Conservation (phyloP, 2,113 vertebrate species). For the Siphamia tubifer region DNA sequence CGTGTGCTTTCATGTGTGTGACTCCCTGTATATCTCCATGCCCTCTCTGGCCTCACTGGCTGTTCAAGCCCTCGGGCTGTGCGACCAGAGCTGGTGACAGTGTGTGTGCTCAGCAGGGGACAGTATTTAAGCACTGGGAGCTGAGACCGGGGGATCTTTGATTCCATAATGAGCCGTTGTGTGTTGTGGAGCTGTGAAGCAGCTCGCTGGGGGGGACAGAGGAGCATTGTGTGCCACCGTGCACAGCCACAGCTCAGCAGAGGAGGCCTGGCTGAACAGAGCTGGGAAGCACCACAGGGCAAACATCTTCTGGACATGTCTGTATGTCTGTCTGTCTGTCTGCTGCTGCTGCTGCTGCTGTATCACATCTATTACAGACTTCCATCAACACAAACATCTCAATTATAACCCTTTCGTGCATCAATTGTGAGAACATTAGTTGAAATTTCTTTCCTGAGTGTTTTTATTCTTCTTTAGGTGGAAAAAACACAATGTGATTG, state of each 20-base stretch:
- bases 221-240: slow-evolving; percentile 61
- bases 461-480: no score
- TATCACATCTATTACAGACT: no score
- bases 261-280: slow-evolving; percentile 39
- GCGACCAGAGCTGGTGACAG: slow-evolving; percentile 57
- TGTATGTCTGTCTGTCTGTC: slow-evolving; percentile 7
- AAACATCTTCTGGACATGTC: slow-evolving; percentile 46
- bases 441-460: no score
- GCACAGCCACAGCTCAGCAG: slow-evolving; percentile 21
- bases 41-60: slow-evolving; percentile 54
- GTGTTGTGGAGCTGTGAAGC: slow-evolving; percentile 68
- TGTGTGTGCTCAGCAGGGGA: slow-evolving; percentile 72
- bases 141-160: slow-evolving; percentile 56
- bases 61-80: slow-evolving; percentile 59
- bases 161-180: slow-evolving; percentile 76
- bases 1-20: slow-evolving; percentile 62
- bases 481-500: no score
- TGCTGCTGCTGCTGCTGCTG: slow-evolving; percentile 1
- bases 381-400: no score
- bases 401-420: no score
- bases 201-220: slow-evolving; percentile 56
- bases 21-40: slow-evolving; percentile 44
- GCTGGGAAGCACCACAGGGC: slow-evolving; percentile 67
- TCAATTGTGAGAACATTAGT: no score
- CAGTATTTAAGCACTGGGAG: slow-evolving; percentile 66